A percentile compares a stretch with the other conserved stretches of the same genome.
Conservation (phyloP, 2,888 invertebrate genomes). For the Calephelis perditalis region DNA sequence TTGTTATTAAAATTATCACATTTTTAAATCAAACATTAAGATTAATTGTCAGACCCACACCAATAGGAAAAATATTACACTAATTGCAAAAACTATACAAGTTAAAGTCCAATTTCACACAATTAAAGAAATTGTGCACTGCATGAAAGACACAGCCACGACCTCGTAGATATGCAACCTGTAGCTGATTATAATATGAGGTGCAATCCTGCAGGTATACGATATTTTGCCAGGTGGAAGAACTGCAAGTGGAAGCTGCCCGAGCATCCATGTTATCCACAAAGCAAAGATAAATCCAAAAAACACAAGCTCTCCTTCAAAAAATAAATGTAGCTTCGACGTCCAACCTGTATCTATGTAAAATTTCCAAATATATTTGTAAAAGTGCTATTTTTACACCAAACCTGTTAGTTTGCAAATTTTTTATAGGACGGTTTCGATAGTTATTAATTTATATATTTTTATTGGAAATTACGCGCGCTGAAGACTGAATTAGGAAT, state of each 20-base stretch:
- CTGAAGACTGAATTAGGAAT: constrained; percentile 74
- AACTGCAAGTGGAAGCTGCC: constrained; percentile 87
- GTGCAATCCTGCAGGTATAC: constrained; percentile 84
- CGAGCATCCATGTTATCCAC: constrained; percentile 82
- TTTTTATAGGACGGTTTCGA: constrained; percentile 60
- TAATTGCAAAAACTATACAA: constrained; percentile 9
- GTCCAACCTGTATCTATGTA: constrained; percentile 64
- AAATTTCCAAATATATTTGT: constrained; percentile 64
- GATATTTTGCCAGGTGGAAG: constrained; percentile 91
- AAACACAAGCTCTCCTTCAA: constrained; percentile 71
- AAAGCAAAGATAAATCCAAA: constrained; percentile 76
- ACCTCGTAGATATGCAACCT: constrained; percentile 60
- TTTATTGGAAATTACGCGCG: constrained; percentile 69
- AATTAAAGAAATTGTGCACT: constrained; percentile 35
- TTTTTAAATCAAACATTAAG: neutral
- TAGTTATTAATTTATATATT: constrained; percentile 61
- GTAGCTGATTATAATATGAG: constrained; percentile 76
- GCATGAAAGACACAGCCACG: constrained; percentile 53
- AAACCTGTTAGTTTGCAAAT: constrained; percentile 53
- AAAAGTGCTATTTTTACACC: constrained; percentile 74
- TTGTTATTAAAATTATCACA: neutral
- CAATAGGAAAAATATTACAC: constrained; percentile 14
- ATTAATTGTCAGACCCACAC: neutral
- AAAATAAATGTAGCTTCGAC: constrained; percentile 70
- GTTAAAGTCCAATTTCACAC: constrained; percentile 24